These are phyloP conservation scores for Athalia cordata DNA, from an alignment of 2,888 invertebrate genomes.

Conservation along the genomic window DNA sequence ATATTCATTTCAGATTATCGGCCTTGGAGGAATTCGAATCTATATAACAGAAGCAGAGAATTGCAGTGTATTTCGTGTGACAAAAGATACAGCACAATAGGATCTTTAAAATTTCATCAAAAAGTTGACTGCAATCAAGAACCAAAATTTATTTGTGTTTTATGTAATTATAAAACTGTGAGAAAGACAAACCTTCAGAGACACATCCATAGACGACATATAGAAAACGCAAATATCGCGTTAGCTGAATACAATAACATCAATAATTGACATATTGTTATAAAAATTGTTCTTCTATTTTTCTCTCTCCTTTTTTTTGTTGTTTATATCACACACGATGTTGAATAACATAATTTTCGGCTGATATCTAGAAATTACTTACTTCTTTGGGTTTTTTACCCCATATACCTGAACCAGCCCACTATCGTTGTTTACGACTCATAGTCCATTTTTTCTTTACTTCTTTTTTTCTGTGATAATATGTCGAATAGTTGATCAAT, in stretches of 20 bases:
- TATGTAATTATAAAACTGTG: slow-evolving; percentile 62
- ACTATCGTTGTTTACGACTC: background rate
- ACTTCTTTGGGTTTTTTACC: too few species aligned
- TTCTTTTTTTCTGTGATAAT: background rate
- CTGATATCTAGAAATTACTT: too few species aligned
- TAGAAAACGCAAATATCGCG: background rate
- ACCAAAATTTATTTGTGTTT: slow-evolving; percentile 60
- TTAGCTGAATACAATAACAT: background rate
- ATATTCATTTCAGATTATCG: slow-evolving; percentile 34
- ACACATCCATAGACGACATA: slow-evolving; percentile 58
- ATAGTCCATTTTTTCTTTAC: background rate
- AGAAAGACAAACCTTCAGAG: slow-evolving; percentile 62
- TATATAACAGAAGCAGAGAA: slow-evolving; percentile 32
- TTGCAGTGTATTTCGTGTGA: slow-evolving; percentile 58
- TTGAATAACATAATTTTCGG: too few species aligned
- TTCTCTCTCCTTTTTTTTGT: too few species aligned
- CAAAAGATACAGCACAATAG: slow-evolving; percentile 57
- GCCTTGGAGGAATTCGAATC: background rate
- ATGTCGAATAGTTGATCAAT: slow-evolving; percentile 25
- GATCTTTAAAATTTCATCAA: slow-evolving; percentile 60
- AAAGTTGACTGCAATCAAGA: slow-evolving; percentile 63
- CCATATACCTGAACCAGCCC: too few species aligned
- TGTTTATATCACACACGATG: background rate
- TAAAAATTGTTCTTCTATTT: too few species aligned
- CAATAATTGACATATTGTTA: too few species aligned